Conservation (phyloP, 1,140 invertebrate genomes). For the Bombus impatiens region DNA sequence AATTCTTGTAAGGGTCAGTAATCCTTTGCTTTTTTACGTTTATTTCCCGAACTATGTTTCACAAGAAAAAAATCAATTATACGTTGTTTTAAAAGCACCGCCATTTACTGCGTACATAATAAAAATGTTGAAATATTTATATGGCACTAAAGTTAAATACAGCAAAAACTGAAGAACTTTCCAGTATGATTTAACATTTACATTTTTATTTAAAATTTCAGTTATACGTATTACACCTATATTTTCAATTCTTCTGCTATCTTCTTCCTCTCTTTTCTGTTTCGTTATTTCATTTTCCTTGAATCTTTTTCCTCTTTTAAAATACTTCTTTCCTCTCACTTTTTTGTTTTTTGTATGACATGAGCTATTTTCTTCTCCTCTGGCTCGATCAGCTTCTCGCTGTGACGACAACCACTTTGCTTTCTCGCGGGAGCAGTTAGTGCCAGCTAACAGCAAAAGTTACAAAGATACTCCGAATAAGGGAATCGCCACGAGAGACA, state of each 20-base stretch:
- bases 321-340: neutral
- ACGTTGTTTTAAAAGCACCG: too few species aligned
- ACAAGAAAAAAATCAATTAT: too few species aligned
- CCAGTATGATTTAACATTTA: too few species aligned
- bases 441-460: constrained; percentile 47
- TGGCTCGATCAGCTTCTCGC: constrained; percentile 26
- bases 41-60: too few species aligned
- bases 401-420: constrained; percentile 16
- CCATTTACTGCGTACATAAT: too few species aligned
- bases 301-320: too few species aligned
- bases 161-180: too few species aligned
- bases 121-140: too few species aligned
- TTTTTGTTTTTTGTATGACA: neutral
- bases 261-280: constrained; percentile 19
- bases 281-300: neutral
- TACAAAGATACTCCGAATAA: constrained; percentile 75
- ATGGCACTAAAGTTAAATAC: too few species aligned
- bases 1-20: too few species aligned
- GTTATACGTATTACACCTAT: neutral
- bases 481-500: constrained; percentile 76
- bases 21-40: too few species aligned
- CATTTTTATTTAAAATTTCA: neutral
- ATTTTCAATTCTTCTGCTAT: neutral
- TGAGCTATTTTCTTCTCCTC: constrained; percentile 21
- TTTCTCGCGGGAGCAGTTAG: constrained; percentile 20